These are phyloP conservation scores for Hippopotamus amphibius DNA, from an alignment of 2,113 vertebrate genomes.

Conservation along the genomic window DNA sequence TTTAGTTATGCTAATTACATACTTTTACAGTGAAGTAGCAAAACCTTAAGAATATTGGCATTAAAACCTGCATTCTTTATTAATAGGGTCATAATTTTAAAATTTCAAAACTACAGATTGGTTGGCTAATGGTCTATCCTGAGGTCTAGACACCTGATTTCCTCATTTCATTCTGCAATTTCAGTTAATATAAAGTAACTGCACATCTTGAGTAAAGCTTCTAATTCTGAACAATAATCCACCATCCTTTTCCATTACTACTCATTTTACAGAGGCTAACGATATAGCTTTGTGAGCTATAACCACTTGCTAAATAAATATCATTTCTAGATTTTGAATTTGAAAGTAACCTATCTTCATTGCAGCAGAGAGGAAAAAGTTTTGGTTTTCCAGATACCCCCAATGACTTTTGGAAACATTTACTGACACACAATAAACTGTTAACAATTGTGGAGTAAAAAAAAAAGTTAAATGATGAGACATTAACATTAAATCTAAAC, in stretches of 20 bases:
- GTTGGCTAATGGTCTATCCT: background rate
- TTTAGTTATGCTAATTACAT: conserved; percentile 28
- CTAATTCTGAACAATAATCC: background rate
- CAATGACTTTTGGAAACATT: conserved; percentile 85
- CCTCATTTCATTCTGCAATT: background rate
- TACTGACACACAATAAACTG: conserved; percentile 84
- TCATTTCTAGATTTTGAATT: conserved; percentile 70
- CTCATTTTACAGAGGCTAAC: background rate
- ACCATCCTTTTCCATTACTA: background rate
- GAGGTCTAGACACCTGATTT: conserved; percentile 34
- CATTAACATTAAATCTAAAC: too few relatives aligned
- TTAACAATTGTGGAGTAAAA: conserved; percentile 86
- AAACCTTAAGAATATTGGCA: conserved; percentile 18
- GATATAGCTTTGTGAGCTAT: background rate
- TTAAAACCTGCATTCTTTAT: conserved; percentile 36
- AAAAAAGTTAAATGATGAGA: too few relatives aligned
- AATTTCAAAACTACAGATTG: background rate
- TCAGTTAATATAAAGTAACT: background rate
- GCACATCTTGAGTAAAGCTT: background rate
- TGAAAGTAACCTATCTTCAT: conserved; percentile 76
- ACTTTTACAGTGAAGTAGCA: conserved; percentile 31
- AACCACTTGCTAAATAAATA: conserved; percentile 73
- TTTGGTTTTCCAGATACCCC: conserved; percentile 77
- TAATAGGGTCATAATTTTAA: conserved; percentile 12
- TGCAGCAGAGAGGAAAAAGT: conserved; percentile 60